Evolutionary conservation across 2,888 invertebrate genomes (phyloP), one percentile per base, ranked within the genome.

Genomic region (Sphecodes monilicornis): DNA sequence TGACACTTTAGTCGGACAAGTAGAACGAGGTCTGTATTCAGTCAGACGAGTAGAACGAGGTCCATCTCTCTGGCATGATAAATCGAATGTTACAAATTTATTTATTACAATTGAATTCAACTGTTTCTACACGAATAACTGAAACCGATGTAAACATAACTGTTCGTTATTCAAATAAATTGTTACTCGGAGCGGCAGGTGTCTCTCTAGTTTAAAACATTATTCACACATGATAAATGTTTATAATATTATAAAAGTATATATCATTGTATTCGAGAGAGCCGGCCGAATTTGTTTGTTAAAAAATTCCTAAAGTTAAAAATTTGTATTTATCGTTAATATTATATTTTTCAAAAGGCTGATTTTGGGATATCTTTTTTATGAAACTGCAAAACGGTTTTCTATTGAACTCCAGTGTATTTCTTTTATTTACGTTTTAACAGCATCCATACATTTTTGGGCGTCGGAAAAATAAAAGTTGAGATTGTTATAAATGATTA

Each of bases 1-100:
- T 66, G 66, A 66, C 66, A 32, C 66, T 66, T 36, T 66, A 36
- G 66, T 36, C 66, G 32, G 66, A 66, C 66, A 66, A 66, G 66
- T 66, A 66, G 66, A 66, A 66, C 66, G n/a, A 22, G 66, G 66
- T 39, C 66, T 66, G 66, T 13, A 66, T 66, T 22, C 66, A 66
- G 66, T 66, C 36, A 66, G 22, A n/a, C 36, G 36, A 66, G 66
- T 66, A 66, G 66, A 66, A 66, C 22, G 64, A 32, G 32, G 66
- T 66, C 32, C n/a, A 66, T 66, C 29, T 36, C 66, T 22, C 32
- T 8, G 57, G 16, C 26, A 5, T 60, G 36, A n/a, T 66, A 66
- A 66, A 66, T 36, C 32, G 66, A 66, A 36, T 66, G 66, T 22
- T 22, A 22, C 66, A 22, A 66, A 66, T 39, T n/a, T n/a, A 66